phyloP scores from a whole-genome alignment of 2,888 invertebrate genomes.

The Lacanobia oleracea region DNA sequence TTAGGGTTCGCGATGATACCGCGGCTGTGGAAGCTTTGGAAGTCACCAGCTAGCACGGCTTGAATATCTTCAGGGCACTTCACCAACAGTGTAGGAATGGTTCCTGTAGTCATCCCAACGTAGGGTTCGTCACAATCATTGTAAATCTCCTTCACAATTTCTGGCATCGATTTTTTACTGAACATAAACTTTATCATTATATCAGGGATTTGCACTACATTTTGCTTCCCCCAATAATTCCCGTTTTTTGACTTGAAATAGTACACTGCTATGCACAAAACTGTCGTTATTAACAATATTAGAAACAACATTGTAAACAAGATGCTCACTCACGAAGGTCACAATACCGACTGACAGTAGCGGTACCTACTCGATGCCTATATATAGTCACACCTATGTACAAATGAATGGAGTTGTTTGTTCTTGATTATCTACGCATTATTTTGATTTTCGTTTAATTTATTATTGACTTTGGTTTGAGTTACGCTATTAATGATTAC shows the following conservation, averaged over 20 bases:
- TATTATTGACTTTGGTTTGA: conserved; percentile 4
- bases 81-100: conserved; percentile 73
- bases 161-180: conserved; percentile 74
- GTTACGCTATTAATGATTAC: neutral
- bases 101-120: conserved; percentile 74
- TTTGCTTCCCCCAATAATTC: conserved; percentile 79
- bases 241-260: conserved; percentile 51
- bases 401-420: conserved; percentile 10
- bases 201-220: conserved; percentile 72
- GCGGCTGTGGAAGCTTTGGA: conserved; percentile 77
- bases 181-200: conserved; percentile 71
- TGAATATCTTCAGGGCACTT: conserved; percentile 77
- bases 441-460: conserved; percentile 5
- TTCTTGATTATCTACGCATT: neutral
- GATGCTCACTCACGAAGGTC: conserved; percentile 16
- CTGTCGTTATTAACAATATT: conserved; percentile 54
- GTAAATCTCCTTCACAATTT: conserved; percentile 76
- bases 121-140: conserved; percentile 69
- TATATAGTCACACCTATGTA: conserved; percentile 14
- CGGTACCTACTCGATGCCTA: neutral
- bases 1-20: conserved; percentile 74
- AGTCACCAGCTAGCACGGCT: conserved; percentile 76
- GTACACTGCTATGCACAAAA: conserved; percentile 63
- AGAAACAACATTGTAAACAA: conserved; percentile 51
- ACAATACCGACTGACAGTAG: conserved; percentile 31